These are phyloP conservation scores for Acomys russatus DNA, from an alignment of 2,797 vertebrate species.

Conservation along the genomic window DNA sequence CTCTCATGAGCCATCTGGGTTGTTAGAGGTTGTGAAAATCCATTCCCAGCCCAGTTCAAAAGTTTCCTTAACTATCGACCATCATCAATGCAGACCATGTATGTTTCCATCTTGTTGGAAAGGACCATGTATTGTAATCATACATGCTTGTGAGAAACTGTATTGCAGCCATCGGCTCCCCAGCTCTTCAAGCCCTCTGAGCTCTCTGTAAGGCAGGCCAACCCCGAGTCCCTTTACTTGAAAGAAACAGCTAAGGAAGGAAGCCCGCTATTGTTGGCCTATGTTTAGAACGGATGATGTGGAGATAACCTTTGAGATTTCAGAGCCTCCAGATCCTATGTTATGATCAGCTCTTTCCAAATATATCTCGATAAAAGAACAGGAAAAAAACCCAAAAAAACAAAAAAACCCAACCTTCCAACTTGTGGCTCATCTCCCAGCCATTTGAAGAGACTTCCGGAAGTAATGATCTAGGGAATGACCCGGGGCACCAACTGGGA, in stretches of 20 bases:
- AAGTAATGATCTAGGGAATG: neutral
- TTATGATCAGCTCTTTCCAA: slow-evolving; percentile 7
- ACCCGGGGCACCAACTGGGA: neutral
- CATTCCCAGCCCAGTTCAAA: neutral
- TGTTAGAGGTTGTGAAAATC: neutral
- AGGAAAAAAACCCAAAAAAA: neutral
- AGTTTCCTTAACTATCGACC: neutral
- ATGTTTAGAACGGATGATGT: slow-evolving; percentile 70
- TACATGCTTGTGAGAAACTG: neutral
- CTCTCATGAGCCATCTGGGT: neutral
- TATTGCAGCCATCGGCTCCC: neutral
- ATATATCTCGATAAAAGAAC: neutral
- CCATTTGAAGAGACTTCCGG: neutral
- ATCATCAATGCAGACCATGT: neutral
- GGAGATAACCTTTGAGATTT: neutral
- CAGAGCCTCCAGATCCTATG: slow-evolving; percentile 13
- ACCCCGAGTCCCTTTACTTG: slow-evolving; percentile 27
- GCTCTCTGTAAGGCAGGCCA: neutral
- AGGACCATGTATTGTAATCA: neutral
- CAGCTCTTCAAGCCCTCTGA: neutral
- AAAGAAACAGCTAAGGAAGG: slow-evolving; percentile 67
- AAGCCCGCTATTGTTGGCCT: slow-evolving; percentile 73
- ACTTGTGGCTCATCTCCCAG: neutral
- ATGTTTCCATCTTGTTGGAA: slow-evolving; percentile 11
- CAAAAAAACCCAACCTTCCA: neutral